A percentile compares a stretch with the other conserved stretches of the same genome.
Conservation (phyloP, 2,797 vertebrate genomes). For the Sphenopsis melanotis region DNA sequence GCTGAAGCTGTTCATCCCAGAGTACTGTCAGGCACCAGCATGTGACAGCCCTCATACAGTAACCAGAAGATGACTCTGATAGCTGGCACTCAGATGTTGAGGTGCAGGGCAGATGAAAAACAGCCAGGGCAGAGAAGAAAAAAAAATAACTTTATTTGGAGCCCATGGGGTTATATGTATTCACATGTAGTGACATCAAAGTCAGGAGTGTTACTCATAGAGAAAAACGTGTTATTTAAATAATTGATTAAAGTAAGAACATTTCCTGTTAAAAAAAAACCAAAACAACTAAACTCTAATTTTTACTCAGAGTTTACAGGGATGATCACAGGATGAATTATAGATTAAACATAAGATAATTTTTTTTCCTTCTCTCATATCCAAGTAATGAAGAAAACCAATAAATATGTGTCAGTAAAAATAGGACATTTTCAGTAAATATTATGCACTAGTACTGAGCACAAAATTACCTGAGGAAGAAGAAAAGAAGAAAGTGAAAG, state of each 20-base stretch:
- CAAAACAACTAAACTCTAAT: background rate
- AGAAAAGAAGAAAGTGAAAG: constrained; percentile 5
- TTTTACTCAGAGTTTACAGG: background rate
- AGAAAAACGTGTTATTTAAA: background rate
- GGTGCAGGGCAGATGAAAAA: background rate
- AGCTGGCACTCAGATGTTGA: background rate
- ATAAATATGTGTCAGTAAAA: background rate
- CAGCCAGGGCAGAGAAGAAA: background rate
- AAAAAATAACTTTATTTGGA: background rate
- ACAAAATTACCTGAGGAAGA: background rate
- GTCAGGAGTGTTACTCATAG: background rate
- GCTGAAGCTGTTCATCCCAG: background rate
- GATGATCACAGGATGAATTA: background rate
- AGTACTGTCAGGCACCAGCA: background rate
- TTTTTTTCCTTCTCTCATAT: background rate
- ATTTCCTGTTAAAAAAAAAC: background rate
- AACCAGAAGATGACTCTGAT: background rate
- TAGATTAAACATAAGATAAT: background rate
- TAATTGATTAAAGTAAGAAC: background rate
- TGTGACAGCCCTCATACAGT: background rate
- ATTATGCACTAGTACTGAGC: background rate
- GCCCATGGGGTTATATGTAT: background rate
- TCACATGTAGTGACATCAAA: background rate
- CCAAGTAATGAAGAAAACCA: background rate
- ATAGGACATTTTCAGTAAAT: background rate